phyloP scores from a whole-genome alignment of 2,888 invertebrate genomes.

The Zygogramma bicolorata region DNA sequence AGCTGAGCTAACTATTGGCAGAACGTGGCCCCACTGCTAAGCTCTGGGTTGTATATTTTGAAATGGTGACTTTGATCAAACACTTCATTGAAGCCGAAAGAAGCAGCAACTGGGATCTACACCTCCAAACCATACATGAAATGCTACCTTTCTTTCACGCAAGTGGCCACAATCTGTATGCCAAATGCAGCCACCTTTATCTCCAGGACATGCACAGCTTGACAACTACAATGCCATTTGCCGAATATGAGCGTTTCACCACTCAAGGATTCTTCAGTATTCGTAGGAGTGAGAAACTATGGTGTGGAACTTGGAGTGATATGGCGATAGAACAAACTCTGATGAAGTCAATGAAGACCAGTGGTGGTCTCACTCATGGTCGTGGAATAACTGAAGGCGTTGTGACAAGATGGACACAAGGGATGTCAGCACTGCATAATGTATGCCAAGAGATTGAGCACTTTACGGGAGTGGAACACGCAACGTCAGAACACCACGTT shows the following conservation, averaged over 20 bases:
- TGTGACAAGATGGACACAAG: conserved; percentile 13
- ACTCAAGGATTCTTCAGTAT: background rate
- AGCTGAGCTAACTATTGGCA: background rate
- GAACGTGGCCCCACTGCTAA: background rate
- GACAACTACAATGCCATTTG: conserved; percentile 9
- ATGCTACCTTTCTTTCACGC: conserved; percentile 19
- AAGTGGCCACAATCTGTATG: conserved; percentile 15
- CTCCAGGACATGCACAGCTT: background rate
- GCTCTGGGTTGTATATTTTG: background rate
- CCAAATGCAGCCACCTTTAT: conserved; percentile 10
- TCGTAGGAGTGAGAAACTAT: conserved; percentile 7
- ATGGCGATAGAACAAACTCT: conserved; percentile 13
- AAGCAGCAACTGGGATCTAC: too few relatives aligned
- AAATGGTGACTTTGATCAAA: background rate
- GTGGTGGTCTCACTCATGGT: background rate
- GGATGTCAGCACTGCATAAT: too few relatives aligned
- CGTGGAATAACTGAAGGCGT: background rate
- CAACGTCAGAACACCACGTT: conserved; percentile 1
- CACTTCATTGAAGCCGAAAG: conserved; percentile 7
- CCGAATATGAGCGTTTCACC: conserved; percentile 4
- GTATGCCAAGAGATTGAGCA: too few relatives aligned
- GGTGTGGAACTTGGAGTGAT: conserved; percentile 11
- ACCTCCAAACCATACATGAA: too few relatives aligned
- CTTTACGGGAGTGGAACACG: background rate
- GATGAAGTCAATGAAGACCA: background rate